These are phyloP conservation scores for Neodiprion fabricii DNA, from an alignment of 1,140 invertebrate genomes.

Conservation along the genomic window DNA sequence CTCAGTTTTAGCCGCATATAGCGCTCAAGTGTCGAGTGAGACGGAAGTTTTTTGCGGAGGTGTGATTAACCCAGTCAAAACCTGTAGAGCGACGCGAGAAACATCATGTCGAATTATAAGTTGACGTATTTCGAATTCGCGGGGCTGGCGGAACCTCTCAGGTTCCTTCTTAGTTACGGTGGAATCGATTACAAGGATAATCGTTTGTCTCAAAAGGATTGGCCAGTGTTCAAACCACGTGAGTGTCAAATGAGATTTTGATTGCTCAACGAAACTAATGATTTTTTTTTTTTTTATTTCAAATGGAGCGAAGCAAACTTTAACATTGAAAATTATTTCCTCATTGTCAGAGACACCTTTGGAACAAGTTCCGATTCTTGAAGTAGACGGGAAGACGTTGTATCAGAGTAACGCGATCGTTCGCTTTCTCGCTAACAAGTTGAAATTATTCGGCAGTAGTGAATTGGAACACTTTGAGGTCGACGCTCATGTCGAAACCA, in stretches of 20 bases:
- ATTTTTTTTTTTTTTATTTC: neutral
- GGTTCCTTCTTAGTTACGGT: slow-evolving; percentile 66
- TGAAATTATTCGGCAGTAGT: slow-evolving; percentile 21
- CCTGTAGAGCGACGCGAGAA: too few species aligned
- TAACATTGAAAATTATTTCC: too few species aligned
- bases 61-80: too few species aligned
- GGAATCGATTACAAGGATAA: slow-evolving; percentile 68
- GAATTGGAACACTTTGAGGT: slow-evolving; percentile 19
- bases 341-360: slow-evolving; percentile 13
- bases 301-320: neutral
- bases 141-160: slow-evolving; percentile 68
- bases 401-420: slow-evolving; percentile 29
- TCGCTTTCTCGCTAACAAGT: slow-evolving; percentile 34
- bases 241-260: slow-evolving; percentile 26
- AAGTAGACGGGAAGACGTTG: slow-evolving; percentile 28
- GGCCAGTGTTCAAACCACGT: slow-evolving; percentile 55
- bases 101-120: slow-evolving; percentile 55
- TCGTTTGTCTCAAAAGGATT: slow-evolving; percentile 55
- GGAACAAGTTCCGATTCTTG: slow-evolving; percentile 27
- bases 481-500: slow-evolving; percentile 27
- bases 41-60: too few species aligned
- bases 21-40: too few species aligned
- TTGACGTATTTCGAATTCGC: slow-evolving; percentile 68
- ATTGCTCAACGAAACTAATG: neutral
- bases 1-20: too few species aligned